Conservation (phyloP, 2,888 invertebrate genomes). For the Agonum fuliginosum region DNA sequence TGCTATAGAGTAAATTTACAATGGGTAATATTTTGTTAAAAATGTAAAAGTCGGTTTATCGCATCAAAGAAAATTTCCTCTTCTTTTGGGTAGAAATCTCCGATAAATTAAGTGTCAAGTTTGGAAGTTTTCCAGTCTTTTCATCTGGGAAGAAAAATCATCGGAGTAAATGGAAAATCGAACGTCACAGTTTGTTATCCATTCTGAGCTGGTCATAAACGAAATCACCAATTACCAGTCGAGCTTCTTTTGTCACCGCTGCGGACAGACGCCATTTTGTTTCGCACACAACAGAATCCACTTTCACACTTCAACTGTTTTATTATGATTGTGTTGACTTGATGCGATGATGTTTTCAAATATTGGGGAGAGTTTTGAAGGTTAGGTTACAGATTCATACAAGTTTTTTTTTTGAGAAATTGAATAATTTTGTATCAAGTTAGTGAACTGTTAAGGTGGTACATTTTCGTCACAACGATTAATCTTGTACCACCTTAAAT, state of each 20-base stretch:
- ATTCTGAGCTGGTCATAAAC: slow-evolving; percentile 40
- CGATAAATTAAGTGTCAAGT: slow-evolving; percentile 50
- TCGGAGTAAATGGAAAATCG: slow-evolving; percentile 41
- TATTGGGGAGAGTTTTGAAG: slow-evolving; percentile 66
- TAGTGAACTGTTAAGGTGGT: too few species aligned
- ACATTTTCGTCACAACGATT: too few species aligned
- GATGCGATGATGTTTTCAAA: slow-evolving; percentile 67
- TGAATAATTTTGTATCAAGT: too few species aligned
- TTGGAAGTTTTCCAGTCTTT: not conserved
- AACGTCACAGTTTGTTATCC: slow-evolving; percentile 24
- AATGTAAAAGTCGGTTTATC: too few species aligned
- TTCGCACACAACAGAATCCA: slow-evolving; percentile 71
- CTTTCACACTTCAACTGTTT: slow-evolving; percentile 72
- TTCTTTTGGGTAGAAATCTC: too few species aligned
- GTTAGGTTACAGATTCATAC: too few species aligned
- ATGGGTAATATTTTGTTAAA: too few species aligned
- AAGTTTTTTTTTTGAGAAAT: too few species aligned
- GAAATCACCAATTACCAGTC: slow-evolving; percentile 54
- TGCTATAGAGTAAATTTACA: too few species aligned
- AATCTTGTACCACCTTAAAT: too few species aligned
- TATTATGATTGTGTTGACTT: slow-evolving; percentile 70
- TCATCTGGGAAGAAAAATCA: slow-evolving; percentile 37
- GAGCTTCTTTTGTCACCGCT: slow-evolving; percentile 69
- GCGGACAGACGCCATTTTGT: slow-evolving; percentile 67
- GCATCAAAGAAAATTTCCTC: too few species aligned